Evolutionary conservation across 2,113 vertebrate species (phyloP).

Genomic region (Candoia aspera): DNA sequence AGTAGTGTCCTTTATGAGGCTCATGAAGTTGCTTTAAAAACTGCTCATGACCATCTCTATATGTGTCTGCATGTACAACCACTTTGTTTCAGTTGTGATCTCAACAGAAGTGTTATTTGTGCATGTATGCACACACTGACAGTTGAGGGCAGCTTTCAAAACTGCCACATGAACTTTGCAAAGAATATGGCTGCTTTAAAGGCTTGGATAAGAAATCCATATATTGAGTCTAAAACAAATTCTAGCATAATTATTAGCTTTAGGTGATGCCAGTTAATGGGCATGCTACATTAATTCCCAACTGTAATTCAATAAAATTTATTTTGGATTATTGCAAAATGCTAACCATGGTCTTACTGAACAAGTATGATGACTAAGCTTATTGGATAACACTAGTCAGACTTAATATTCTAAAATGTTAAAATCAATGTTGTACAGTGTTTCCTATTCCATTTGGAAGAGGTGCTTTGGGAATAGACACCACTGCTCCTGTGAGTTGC

Average conservation of each 20-base stretch:
- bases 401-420: fast-evolving
- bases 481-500: background rate
- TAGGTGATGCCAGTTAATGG: slow-evolving; percentile 19
- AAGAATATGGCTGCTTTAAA: background rate
- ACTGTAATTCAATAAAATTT: slow-evolving; percentile 45
- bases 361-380: background rate
- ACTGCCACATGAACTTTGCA: no score
- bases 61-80: no score
- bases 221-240: slow-evolving; percentile 38
- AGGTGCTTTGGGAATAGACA: background rate
- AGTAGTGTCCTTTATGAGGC: background rate
- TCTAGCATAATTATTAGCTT: slow-evolving; percentile 6
- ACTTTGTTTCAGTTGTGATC: no score
- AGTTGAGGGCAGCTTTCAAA: no score
- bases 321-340: slow-evolving; percentile 41
- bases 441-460: no score
- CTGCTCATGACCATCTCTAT: no score
- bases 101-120: no score
- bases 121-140: no score
- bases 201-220: slow-evolving; percentile 37
- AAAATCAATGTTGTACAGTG: background rate
- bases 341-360: slow-evolving; percentile 24
- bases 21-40: background rate
- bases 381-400: background rate
- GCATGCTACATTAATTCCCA: slow-evolving; percentile 25